A percentile compares a stretch with the other conserved stretches of the same genome.
Evolutionary conservation across 2,888 invertebrate genomes (phyloP).

Genomic region (Trachelus iudaicus): DNA sequence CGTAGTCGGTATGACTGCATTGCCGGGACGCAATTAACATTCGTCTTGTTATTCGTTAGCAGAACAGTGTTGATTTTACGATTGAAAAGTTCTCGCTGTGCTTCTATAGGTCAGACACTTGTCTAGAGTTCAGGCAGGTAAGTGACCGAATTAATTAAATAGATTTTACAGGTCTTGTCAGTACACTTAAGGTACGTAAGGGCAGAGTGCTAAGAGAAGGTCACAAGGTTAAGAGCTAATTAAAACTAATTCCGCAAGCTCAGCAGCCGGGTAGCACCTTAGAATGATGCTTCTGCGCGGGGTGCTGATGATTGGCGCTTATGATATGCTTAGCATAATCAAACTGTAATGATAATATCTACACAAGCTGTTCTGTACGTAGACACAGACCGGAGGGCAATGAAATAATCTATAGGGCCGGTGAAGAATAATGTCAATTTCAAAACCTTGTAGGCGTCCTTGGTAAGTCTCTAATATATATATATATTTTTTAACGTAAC

Average conservation of each 20-base stretch:
- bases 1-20: neutral
- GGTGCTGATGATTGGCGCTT: too few relatives aligned
- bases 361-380: conserved; percentile 24
- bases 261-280: too few relatives aligned
- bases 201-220: neutral
- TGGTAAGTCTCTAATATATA: conserved; percentile 47
- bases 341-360: too few relatives aligned
- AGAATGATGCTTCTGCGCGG: too few relatives aligned
- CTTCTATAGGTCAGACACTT: neutral
- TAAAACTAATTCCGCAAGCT: neutral
- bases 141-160: neutral
- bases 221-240: neutral
- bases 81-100: neutral
- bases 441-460: conserved; percentile 52
- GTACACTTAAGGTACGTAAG: neutral
- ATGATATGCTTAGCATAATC: too few relatives aligned
- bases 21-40: neutral
- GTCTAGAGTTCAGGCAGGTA: neutral
- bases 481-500: conserved; percentile 28
- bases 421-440: conserved; percentile 51
- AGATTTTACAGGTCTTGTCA: neutral
- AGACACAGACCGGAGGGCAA: conserved; percentile 40
- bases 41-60: neutral
- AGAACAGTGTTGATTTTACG: neutral
- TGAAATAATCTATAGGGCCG: conserved; percentile 41